phyloP scores from a whole-genome alignment of 2,888 invertebrate genomes.

The Pollenia amentaria region DNA sequence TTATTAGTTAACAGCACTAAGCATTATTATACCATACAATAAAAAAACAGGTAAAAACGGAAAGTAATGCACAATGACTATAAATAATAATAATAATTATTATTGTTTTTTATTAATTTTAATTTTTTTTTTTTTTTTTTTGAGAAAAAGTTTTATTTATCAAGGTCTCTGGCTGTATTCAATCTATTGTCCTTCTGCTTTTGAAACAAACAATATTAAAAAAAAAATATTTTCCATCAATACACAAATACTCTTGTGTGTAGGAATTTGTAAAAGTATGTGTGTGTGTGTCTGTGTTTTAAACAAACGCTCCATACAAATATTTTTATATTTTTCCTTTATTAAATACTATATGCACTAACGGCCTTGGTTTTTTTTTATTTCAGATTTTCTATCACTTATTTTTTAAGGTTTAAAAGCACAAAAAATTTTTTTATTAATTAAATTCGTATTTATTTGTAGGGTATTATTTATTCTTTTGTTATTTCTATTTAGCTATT shows the following conservation, averaged over 20 bases:
- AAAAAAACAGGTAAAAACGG: slow-evolving; percentile 16
- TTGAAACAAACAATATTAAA: slow-evolving; percentile 31
- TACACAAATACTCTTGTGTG: slow-evolving; percentile 7
- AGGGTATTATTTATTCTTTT: background rate
- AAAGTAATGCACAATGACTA: background rate
- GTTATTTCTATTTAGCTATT: background rate
- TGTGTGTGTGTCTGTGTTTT: background rate
- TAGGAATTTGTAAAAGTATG: slow-evolving; percentile 1
- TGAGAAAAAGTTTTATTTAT: slow-evolving; percentile 25
- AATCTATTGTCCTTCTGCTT: slow-evolving; percentile 65
- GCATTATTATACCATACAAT: background rate
- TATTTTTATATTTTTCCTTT: background rate
- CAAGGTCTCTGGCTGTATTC: slow-evolving; percentile 63
- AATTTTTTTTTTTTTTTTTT: slow-evolving; percentile 3
- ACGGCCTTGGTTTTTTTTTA: slow-evolving; percentile 41
- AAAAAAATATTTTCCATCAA: slow-evolving; percentile 26
- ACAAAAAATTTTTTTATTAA: background rate
- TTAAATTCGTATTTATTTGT: background rate
- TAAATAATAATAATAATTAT: background rate
- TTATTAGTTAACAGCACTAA: slow-evolving; percentile 41
- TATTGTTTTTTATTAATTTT: too few species aligned
- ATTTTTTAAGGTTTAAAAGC: background rate
- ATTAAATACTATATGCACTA: slow-evolving; percentile 16
- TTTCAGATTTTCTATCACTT: background rate
- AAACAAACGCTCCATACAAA: background rate